phyloP scores from a whole-genome alignment of 35 echinoderm and acorn worm genomes.

The Strongylocentrotus purpuratus region DNA sequence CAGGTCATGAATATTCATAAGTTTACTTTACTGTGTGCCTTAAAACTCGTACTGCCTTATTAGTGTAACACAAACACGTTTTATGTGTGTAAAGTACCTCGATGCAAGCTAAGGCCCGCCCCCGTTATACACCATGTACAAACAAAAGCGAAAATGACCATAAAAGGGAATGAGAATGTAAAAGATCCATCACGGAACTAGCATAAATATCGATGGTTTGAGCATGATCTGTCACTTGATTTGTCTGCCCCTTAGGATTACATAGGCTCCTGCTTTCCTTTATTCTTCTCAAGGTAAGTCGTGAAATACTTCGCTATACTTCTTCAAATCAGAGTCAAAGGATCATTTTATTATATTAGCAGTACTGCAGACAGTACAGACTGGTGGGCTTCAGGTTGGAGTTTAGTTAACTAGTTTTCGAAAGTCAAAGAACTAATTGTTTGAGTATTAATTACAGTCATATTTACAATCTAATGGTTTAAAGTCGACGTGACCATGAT shows the following conservation, averaged over 20 bases:
- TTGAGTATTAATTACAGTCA: no score
- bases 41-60: background rate
- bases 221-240: background rate
- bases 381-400: background rate
- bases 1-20: background rate
- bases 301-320: background rate
- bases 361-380: background rate
- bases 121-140: background rate
- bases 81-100: background rate
- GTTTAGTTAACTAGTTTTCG: background rate
- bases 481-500: no score
- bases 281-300: background rate
- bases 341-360: no score
- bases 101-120: background rate
- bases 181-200: background rate
- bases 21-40: conserved; percentile 6
- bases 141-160: background rate
- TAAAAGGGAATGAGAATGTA: background rate
- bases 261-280: background rate
- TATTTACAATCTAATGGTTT: no score
- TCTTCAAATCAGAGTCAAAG: background rate
- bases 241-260: background rate
- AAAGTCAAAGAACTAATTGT: no score
- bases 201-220: background rate
- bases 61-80: background rate